phyloP scores from a whole-genome alignment of 2,113 vertebrate genomes.

The Hemichromis elongatus region DNA sequence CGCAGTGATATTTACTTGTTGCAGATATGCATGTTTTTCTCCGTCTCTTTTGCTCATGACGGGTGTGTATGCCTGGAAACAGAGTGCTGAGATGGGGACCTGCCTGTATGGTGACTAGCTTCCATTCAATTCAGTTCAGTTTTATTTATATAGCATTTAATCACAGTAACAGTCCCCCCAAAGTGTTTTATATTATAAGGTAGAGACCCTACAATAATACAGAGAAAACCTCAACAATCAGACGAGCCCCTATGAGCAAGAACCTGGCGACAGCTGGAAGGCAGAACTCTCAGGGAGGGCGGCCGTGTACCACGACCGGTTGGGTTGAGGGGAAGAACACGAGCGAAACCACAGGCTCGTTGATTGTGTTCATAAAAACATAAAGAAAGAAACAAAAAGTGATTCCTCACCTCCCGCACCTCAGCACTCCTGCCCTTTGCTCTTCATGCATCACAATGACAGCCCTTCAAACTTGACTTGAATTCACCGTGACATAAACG shows the following conservation, averaged over 20 bases:
- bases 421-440: not conserved
- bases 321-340: not conserved
- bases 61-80: not conserved
- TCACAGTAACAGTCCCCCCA: not conserved
- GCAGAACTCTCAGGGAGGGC: no score
- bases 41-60: not conserved
- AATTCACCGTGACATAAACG: not conserved
- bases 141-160: not conserved
- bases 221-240: not conserved
- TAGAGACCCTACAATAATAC: not conserved
- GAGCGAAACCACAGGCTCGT: not conserved
- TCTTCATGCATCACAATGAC: not conserved
- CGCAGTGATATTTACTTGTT: not conserved
- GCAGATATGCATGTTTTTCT: not conserved
- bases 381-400: not conserved
- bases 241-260: accelerated
- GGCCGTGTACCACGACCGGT: no score
- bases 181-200: not conserved
- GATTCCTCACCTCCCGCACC: not conserved
- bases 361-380: not conserved
- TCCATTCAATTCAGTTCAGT: not conserved
- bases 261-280: no score
- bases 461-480: not conserved
- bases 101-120: not conserved
- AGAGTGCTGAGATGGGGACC: not conserved